Conservation (phyloP, 2,113 vertebrate species). For the Micromys minutus region DNA sequence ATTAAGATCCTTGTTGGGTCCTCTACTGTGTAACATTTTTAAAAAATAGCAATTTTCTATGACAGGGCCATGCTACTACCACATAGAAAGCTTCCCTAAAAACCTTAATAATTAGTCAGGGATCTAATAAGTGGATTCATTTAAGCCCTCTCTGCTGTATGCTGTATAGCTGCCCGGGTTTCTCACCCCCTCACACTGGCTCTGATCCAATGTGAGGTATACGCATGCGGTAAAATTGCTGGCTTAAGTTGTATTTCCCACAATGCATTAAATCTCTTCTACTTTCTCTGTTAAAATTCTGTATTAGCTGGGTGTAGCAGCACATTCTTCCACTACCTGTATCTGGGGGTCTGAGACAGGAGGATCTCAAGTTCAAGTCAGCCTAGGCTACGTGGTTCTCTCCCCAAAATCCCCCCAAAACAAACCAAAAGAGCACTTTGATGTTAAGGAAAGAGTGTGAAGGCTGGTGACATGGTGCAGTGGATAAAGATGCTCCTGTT, state of each 20-base stretch:
- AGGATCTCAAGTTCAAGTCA: neutral
- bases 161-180: too few species aligned
- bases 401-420: neutral
- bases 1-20: neutral
- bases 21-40: neutral
- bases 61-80: neutral
- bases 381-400: neutral
- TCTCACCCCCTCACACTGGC: neutral
- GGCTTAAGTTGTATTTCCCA: neutral
- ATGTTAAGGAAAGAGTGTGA: neutral
- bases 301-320: neutral
- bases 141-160: neutral
- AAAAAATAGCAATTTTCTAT: neutral
- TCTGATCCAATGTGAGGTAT: neutral
- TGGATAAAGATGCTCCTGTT: neutral
- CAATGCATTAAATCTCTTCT: neutral
- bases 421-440: neutral
- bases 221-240: neutral
- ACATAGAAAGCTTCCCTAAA: neutral
- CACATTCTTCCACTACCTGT: neutral
- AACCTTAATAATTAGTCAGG: slow-evolving; percentile 2
- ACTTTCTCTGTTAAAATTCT: neutral
- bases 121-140: neutral
- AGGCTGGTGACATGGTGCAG: too few species aligned
- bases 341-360: neutral